Conservation (phyloP, 2,797 vertebrate species). For the Champsocephalus gunnari region DNA sequence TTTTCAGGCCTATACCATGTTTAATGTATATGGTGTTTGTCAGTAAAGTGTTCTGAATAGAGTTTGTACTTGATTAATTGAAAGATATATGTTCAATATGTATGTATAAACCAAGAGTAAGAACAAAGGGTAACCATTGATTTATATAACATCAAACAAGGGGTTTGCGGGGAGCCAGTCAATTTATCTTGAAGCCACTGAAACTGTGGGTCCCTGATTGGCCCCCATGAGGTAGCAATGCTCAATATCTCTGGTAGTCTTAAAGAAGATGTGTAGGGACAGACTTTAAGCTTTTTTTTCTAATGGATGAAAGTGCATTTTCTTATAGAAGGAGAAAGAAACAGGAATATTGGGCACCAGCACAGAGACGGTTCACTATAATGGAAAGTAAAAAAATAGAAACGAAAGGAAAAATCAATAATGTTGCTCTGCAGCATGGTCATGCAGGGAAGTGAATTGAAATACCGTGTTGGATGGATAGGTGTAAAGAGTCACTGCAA, state of each 20-base stretch:
- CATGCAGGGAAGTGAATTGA: slow-evolving; percentile 32
- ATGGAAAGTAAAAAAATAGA: slow-evolving; percentile 42
- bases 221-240: too few species aligned
- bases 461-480: slow-evolving; percentile 29
- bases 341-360: slow-evolving; percentile 9
- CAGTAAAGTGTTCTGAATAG: too few species aligned
- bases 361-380: slow-evolving; percentile 26
- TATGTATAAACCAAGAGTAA: too few species aligned
- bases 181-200: too few species aligned
- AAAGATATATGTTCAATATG: too few species aligned
- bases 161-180: too few species aligned
- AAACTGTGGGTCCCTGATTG: too few species aligned
- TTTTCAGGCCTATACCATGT: too few species aligned
- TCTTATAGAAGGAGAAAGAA: not conserved
- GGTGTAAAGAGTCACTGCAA: slow-evolving; percentile 33
- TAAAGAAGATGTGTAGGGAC: slow-evolving; percentile 25
- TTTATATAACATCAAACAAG: too few species aligned
- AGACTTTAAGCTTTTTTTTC: slow-evolving; percentile 26
- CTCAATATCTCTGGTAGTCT: not conserved
- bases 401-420: slow-evolving; percentile 62
- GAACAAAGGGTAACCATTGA: too few species aligned
- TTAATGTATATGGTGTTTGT: too few species aligned
- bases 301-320: slow-evolving; percentile 20
- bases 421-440: slow-evolving; percentile 37
- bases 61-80: too few species aligned